Conservation (phyloP, 2,888 invertebrate genomes). For the Apotomis capreana region DNA sequence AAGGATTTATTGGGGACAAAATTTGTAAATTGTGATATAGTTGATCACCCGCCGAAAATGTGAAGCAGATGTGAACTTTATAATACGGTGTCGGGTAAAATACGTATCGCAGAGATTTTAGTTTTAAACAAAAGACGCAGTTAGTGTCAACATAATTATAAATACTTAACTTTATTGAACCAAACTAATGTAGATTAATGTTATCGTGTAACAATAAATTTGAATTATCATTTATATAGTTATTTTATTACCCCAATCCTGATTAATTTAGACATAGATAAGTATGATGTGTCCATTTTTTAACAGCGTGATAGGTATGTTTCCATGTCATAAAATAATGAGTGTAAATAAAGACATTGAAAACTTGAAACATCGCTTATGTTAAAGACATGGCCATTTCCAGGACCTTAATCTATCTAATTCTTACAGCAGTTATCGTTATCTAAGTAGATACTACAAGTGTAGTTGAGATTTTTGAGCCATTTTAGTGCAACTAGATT, state of each 20-base stretch:
- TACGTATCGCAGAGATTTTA: conserved; percentile 48
- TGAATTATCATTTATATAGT: conserved; percentile 66
- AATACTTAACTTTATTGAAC: conserved; percentile 65
- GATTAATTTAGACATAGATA: not conserved
- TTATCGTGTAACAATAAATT: conserved; percentile 59
- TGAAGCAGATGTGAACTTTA: conserved; percentile 54
- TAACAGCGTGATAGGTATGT: not conserved
- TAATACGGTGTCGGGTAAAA: conserved; percentile 65
- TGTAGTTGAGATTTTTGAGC: too few species aligned
- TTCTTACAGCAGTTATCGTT: too few species aligned
- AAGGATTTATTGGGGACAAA: conserved; percentile 78
- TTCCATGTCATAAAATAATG: not conserved
- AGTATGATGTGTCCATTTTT: not conserved
- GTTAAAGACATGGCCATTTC: too few species aligned
- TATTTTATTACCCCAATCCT: conserved; percentile 46
- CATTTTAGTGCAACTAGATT: too few species aligned
- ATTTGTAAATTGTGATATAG: conserved; percentile 65
- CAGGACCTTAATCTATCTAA: too few species aligned
- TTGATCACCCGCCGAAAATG: conserved; percentile 63
- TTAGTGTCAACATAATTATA: conserved; percentile 63
- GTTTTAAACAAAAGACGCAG: conserved; percentile 61
- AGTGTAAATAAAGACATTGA: not conserved
- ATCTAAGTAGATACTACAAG: too few species aligned
- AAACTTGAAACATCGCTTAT: too few species aligned
- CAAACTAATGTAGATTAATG: conserved; percentile 76